A percentile compares a stretch with the other conserved stretches of the same genome.
These are phyloP conservation scores for Trachelipus rathkii DNA, from an alignment of 1,140 invertebrate species.

Conservation along the genomic window DNA sequence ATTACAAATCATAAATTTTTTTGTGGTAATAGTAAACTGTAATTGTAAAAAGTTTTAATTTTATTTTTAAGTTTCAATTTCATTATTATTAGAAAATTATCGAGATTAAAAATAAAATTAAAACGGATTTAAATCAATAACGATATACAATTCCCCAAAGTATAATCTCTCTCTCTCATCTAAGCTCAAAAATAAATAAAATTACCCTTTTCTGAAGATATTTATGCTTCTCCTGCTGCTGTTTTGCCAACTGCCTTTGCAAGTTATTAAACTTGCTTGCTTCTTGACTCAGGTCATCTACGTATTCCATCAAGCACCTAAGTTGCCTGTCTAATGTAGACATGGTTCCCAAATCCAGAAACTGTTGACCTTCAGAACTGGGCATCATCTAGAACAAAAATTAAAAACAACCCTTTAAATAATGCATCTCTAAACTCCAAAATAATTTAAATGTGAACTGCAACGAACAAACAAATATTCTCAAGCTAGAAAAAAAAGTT, in stretches of 20 bases:
- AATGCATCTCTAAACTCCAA: no score
- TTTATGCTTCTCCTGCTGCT: constrained; percentile 86
- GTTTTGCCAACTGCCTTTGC: constrained; percentile 78
- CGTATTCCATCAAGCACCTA: constrained; percentile 87
- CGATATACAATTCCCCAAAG: no score
- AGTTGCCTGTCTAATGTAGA: constrained; percentile 90
- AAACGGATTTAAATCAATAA: no score
- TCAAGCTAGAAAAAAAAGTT: no score
- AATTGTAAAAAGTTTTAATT: no score
- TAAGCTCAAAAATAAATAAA: constrained; percentile 22
- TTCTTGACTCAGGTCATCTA: constrained; percentile 94
- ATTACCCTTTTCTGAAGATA: constrained; percentile 72
- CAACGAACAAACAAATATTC: no score
- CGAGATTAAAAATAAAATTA: no score
- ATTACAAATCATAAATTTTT: no score
- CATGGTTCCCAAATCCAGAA: constrained; percentile 84
- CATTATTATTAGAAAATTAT: constrained; percentile 17
- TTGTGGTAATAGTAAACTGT: no score
- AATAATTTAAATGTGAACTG: no score
- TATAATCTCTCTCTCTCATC: no score
- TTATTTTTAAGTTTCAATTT: no score
- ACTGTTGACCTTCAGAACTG: constrained; percentile 80
- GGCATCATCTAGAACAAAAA: constrained; percentile 61
- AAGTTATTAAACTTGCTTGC: constrained; percentile 94
- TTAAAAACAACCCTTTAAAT: background rate